Evolutionary conservation across 2,797 vertebrate species (phyloP), one percentile per base, ranked within the genome.

Genomic region (Vespertilio murinus): DNA sequence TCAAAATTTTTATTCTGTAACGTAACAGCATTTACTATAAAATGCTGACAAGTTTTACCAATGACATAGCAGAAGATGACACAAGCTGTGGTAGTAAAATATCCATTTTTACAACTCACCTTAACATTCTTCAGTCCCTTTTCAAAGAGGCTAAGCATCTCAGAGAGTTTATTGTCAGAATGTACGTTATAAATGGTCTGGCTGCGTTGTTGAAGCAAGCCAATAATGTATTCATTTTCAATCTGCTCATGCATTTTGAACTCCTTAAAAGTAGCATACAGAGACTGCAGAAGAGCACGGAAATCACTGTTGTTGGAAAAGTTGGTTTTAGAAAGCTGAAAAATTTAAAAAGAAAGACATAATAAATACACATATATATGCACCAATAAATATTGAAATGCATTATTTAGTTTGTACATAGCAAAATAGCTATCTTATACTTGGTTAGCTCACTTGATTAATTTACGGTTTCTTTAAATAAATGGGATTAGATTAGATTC

Each of bases 181-280:
- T 99, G 99, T 17, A 99, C 99, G 8, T 99, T 99, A 98, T 99
- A 99, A 92, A 99, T 98, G 0, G 99, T 99, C 97, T 98, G 98
- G 98, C 99, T 99, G 91, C 99, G 99, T 89, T 99, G 99, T 64
- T 99, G 99, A 97, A 99, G 97, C 97, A 99, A 98, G 11, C 99
- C 99, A 82, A 99, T 99, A 84, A 99, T 99, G 98, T 98, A 99
- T 94, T 99, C 99, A 16, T 99, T 99, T 98, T 99, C 99, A 56
- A 99, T 99, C 97, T 99, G 99, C 93, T 99, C 99, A 0, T 99
- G 99, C 99, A 99, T 99, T 98, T 99, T 99, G 98, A 99, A 99
- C 98, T 99, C 99, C 95, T 99, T 99, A 95, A 99, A 99, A n/a
- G 99, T 99, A 97, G 98, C 99, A 90, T 99, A 99, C 40, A 99